These are phyloP conservation scores for Steinernema carpocapsae DNA, from an alignment of 2,888 invertebrate genomes.

Conservation along the genomic window DNA sequence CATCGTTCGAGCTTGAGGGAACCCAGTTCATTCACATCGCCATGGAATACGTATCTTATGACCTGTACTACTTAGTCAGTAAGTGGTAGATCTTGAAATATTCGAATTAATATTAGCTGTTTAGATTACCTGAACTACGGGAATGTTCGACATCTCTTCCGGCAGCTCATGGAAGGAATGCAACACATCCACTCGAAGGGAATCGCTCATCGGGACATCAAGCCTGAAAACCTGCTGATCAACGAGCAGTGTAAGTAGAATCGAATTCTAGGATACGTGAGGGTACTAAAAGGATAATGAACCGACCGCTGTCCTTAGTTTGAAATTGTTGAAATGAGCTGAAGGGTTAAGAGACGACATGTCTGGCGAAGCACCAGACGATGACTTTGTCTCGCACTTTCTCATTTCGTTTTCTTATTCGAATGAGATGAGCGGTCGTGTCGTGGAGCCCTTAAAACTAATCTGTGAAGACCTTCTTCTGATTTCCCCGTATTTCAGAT, in stretches of 20 bases:
- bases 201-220: slow-evolving; percentile 25
- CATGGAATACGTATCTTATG: slow-evolving; percentile 30
- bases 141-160: slow-evolving; percentile 19
- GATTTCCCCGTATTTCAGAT: neutral
- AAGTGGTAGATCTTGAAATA: neutral
- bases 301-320: no score
- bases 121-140: slow-evolving; percentile 19
- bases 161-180: slow-evolving; percentile 12
- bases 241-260: slow-evolving; percentile 16
- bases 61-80: neutral
- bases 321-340: no score
- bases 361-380: no score
- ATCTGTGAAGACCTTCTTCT: no score
- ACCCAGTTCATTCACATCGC: slow-evolving; percentile 2
- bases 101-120: neutral
- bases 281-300: no score
- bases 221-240: slow-evolving; percentile 16
- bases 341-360: no score
- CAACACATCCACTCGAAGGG: slow-evolving; percentile 21
- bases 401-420: no score
- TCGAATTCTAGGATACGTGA: neutral
- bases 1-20: slow-evolving; percentile 14
- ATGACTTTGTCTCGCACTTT: neutral
- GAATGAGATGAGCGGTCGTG: neutral
- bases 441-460: neutral